These are phyloP conservation scores for Coracopsis vasa DNA, from an alignment of 2,113 vertebrate species.

Conservation along the genomic window DNA sequence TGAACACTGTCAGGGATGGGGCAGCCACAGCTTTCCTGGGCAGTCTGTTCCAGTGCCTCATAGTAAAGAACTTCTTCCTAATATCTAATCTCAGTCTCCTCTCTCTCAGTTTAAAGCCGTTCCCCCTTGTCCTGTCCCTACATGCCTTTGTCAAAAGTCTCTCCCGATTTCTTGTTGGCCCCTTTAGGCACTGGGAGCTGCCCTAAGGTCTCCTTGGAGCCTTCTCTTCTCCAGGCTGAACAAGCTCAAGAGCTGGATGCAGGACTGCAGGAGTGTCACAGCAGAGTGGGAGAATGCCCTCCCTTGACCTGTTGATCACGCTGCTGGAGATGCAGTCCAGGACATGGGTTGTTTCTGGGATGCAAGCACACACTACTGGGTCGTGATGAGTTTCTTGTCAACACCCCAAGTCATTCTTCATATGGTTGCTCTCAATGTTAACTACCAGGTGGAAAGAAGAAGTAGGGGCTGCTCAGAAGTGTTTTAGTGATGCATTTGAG, in stretches of 20 bases:
- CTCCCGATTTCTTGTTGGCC: neutral
- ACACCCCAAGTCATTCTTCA: neutral
- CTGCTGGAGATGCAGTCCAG: neutral
- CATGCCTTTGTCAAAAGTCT: neutral
- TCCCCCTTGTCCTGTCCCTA: neutral
- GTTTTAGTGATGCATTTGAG: rapidly evolving
- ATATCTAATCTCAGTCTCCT: neutral
- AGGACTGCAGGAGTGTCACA: neutral
- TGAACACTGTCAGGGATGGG: neutral
- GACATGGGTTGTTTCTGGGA: neutral
- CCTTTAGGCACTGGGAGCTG: neutral
- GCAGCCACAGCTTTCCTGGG: neutral
- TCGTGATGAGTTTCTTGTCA: neutral
- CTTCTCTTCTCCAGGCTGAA: neutral
- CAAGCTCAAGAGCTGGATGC: neutral
- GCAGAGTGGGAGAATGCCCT: neutral
- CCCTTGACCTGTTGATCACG: neutral
- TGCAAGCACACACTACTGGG: neutral
- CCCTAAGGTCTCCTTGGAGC: neutral
- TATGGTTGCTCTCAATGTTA: neutral
- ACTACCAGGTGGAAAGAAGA: neutral
- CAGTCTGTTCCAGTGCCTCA: neutral
- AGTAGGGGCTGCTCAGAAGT: neutral
- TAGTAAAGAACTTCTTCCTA: neutral
- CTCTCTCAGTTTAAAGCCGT: neutral